Conservation (phyloP, 2,113 vertebrate genomes). For the Sprattus sprattus region DNA sequence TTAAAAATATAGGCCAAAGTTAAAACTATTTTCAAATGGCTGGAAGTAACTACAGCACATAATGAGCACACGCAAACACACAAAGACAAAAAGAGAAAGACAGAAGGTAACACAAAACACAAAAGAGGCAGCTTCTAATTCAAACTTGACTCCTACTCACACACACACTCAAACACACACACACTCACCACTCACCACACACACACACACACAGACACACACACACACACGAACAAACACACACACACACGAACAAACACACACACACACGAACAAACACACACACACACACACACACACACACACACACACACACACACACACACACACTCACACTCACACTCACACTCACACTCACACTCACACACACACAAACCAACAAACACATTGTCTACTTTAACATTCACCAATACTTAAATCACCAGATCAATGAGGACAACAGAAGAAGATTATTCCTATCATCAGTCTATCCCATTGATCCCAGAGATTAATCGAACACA, state of each 20-base stretch:
- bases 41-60: no score
- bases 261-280: slow-evolving; percentile 39
- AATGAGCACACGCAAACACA: no score
- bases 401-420: background rate
- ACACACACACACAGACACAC: background rate
- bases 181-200: slow-evolving; percentile 20
- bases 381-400: background rate
- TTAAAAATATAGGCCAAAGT: no score
- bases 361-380: slow-evolving; percentile 40
- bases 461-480: slow-evolving; percentile 33
- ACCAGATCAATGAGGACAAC: background rate
- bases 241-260: slow-evolving; percentile 32
- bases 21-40: no score
- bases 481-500: slow-evolving; percentile 16
- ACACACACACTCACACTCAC: background rate
- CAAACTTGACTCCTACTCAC: background rate
- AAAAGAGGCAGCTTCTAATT: background rate
- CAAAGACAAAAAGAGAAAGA: background rate
- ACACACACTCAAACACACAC: background rate
- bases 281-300: background rate
- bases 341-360: slow-evolving; percentile 29
- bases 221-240: background rate
- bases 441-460: slow-evolving; percentile 21
- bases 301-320: slow-evolving; percentile 5
- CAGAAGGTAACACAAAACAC: background rate